These are phyloP conservation scores for Emys orbicularis DNA, from an alignment of 2,797 vertebrate genomes.

Conservation along the genomic window DNA sequence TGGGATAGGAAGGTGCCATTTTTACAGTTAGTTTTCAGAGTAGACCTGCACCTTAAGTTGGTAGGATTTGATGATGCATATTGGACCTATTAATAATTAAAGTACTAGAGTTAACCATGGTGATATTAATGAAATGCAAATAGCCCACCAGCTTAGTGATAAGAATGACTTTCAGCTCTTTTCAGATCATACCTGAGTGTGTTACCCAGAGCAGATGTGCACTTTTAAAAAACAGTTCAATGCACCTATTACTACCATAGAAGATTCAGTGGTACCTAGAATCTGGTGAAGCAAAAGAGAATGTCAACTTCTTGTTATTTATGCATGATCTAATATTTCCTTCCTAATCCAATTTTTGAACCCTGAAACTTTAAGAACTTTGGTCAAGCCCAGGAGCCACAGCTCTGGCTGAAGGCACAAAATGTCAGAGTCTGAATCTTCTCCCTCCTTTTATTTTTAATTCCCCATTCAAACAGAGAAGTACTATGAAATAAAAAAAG, in stretches of 20 bases:
- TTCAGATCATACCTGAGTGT: neutral
- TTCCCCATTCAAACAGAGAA: neutral
- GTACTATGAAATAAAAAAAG: neutral
- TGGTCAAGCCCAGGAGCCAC: neutral
- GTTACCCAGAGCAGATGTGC: neutral
- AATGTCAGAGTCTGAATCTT: neutral
- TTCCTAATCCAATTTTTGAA: neutral
- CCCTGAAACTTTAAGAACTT: neutral
- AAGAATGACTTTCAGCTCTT: neutral
- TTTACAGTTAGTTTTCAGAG: neutral
- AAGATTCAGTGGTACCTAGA: neutral
- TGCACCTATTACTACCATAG: neutral
- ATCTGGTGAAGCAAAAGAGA: neutral
- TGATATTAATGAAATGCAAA: conserved; percentile 16
- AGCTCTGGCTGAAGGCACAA: neutral
- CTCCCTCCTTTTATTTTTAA: neutral
- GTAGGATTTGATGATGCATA: neutral
- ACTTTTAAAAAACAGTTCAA: neutral
- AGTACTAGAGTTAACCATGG: neutral
- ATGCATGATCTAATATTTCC: neutral
- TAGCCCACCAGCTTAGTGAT: neutral
- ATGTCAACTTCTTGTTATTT: neutral
- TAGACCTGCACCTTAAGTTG: neutral
- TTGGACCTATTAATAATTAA: neutral
- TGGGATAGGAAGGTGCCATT: neutral